Evolutionary conservation across 2,797 vertebrate species (phyloP).

Genomic region (Leptodactylus fallax): DNA sequence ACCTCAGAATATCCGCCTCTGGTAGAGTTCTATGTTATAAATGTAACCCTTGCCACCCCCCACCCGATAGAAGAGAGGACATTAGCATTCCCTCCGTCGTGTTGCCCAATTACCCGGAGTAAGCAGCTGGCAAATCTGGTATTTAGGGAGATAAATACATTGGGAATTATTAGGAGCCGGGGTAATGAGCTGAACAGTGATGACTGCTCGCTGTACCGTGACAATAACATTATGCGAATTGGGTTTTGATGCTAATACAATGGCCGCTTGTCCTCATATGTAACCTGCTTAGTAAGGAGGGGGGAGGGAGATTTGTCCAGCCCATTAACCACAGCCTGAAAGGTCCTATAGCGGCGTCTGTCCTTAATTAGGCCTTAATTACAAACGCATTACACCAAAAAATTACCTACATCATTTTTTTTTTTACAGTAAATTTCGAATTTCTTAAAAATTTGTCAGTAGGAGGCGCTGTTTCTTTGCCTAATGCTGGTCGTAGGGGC

Average conservation of each 20-base stretch:
- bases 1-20: not conserved
- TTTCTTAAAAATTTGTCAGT: not conserved
- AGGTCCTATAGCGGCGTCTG: not conserved
- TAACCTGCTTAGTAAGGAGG: not conserved
- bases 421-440: not conserved
- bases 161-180: slow-evolving; percentile 43
- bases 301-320: not conserved
- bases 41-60: not conserved
- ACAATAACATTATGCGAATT: slow-evolving; percentile 36
- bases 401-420: not conserved
- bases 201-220: slow-evolving; percentile 34
- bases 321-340: slow-evolving; percentile 22
- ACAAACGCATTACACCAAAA: slow-evolving; percentile 22
- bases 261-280: slow-evolving; percentile 14
- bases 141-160: slow-evolving; percentile 56
- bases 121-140: slow-evolving; percentile 43
- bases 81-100: not conserved
- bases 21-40: not conserved
- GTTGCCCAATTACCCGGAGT: slow-evolving; percentile 33
- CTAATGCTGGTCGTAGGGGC: not conserved
- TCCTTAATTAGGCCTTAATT: slow-evolving; percentile 27
- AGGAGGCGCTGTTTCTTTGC: not conserved
- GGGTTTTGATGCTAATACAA: slow-evolving; percentile 13
- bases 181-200: slow-evolving; percentile 44
- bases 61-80: no score